phyloP scores from a whole-genome alignment of 2,797 vertebrate genomes.

The Enteromius treurensis region DNA sequence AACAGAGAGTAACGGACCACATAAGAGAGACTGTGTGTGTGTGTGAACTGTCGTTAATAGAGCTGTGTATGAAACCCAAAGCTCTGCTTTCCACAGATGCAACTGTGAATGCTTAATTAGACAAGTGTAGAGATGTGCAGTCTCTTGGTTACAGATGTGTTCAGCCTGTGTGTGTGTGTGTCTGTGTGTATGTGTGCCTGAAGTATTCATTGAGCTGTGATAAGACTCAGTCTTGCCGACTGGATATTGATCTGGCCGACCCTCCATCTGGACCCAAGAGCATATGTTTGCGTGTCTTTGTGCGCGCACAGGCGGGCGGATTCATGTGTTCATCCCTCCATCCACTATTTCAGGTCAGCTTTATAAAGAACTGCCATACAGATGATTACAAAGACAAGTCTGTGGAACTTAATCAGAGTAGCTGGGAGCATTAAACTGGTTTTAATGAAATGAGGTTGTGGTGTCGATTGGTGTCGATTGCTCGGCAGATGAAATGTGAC shows the following conservation, averaged over 20 bases:
- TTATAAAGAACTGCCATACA: background rate
- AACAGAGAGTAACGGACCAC: conserved; percentile 20
- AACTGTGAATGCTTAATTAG: conserved; percentile 54
- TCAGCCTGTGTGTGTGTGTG: conserved; percentile 49
- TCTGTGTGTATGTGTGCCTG: conserved; percentile 39
- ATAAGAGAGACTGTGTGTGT: background rate
- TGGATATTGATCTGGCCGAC: conserved; percentile 74
- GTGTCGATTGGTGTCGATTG: background rate
- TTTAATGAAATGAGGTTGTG: background rate
- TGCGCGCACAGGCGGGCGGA: conserved; percentile 39
- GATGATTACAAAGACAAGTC: background rate
- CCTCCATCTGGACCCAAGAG: conserved; percentile 72
- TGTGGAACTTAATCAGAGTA: background rate
- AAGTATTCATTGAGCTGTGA: conserved; percentile 67
- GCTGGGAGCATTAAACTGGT: background rate
- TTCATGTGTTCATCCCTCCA: conserved; percentile 39
- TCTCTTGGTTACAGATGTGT: conserved; percentile 74
- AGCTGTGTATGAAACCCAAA: conserved; percentile 30
- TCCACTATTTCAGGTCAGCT: conserved; percentile 20
- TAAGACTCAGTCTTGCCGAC: conserved; percentile 70
- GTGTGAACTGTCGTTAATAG: conserved; percentile 24
- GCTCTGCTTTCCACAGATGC: conserved; percentile 41
- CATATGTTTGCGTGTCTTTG: conserved; percentile 37
- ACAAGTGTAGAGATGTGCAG: conserved; percentile 47
- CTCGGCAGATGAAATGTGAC: background rate